Conservation (phyloP, 1,140 invertebrate genomes). For the Geopemphigus sp. region DNA sequence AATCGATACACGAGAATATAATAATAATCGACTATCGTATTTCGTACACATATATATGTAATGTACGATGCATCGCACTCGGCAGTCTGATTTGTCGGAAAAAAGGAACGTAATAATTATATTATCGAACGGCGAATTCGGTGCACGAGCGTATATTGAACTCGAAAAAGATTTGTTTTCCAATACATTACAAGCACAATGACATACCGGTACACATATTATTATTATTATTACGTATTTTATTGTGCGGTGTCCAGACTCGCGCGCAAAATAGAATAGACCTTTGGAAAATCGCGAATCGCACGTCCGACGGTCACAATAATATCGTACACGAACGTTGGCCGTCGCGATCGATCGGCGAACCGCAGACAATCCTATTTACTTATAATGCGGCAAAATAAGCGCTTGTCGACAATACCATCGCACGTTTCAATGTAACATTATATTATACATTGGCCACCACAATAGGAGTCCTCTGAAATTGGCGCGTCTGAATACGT, state of each 20-base stretch:
- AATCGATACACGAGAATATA: constrained; percentile 12
- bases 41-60: neutral
- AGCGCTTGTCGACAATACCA: constrained; percentile 15
- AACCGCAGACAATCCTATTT: neutral
- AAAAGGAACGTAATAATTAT: neutral
- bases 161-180: constrained; percentile 23
- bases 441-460: neutral
- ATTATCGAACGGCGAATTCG: neutral
- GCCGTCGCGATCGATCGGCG: neutral
- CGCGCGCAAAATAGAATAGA: neutral
- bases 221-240: constrained; percentile 29
- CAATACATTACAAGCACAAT: neutral
- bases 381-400: neutral
- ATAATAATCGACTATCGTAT: neutral
- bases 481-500: constrained; percentile 39
- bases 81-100: neutral
- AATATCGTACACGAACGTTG: neutral
- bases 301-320: constrained; percentile 24
- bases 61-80: too few species aligned
- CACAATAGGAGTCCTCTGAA: constrained; percentile 33
- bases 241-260: neutral
- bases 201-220: constrained; percentile 22
- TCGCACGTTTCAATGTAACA: neutral
- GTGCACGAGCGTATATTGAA: constrained; percentile 22
- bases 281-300: constrained; percentile 38